Base-by-base conservation (phyloP, 2,797 vertebrate species). In the Anabas testudineus region DNA sequence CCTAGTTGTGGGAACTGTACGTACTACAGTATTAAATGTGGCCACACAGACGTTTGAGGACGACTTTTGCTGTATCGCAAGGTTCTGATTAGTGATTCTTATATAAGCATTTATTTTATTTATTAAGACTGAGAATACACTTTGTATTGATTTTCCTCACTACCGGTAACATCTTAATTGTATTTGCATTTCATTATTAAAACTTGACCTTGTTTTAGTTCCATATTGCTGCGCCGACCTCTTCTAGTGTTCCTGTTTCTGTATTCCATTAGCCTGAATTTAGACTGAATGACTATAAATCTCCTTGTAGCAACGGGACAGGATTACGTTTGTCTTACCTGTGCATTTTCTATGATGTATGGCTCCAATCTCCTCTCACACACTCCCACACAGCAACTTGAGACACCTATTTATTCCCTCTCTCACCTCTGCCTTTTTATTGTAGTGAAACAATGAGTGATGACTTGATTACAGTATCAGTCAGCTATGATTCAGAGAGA, bases 321-420 rank as follows among this genome's bases (percentile, higher is more conserved):
- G 48, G 54, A 76, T 66, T 81, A 71, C 28, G 24, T 80, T 81
- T 65, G 67, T 78, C 58, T 74, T 69, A 86, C 73, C 82, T 85
- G 71, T 82, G 71, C 58, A 36, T 81, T 82, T 80, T 62, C 46
- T 57, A 60, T 83, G 82, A 88, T 86, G 61, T 62, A 83, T 80
- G 64, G 37, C 37, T 48, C 48, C 75, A 81, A 80, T 84, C 73
- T 81, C 59, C 28, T 69, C 73, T 71, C 36, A 19, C 62, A 66
- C 60, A 69, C 52, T 80, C 76, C 68, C 81, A 80, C 78, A 47
- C 57, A 80, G 68, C 54, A 77, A 81, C 76, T 54, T 60, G 68
- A 83, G 65, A 81, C 30, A 24, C 37, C 51, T 73, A 66, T 82
- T 82, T 67, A 80, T 80, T 73, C 39, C 68, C 66, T 16, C 49